Base-by-base conservation (phyloP, 2,888 invertebrate genomes). In the Nudaria mundana region DNA sequence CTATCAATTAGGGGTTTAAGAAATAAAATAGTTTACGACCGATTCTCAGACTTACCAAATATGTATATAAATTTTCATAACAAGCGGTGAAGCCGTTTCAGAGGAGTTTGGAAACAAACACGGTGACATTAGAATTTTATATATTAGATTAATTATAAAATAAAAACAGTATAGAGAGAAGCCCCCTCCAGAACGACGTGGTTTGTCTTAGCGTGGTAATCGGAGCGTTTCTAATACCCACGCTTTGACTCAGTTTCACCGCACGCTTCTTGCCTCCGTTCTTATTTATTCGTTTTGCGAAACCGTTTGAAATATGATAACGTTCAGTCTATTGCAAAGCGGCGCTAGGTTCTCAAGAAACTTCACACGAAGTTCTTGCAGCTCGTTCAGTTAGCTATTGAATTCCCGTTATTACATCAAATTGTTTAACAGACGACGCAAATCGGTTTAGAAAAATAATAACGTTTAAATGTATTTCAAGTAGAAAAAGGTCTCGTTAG, bases 141-240 rank as follows among this genome's bases (percentile, higher is more conserved):
- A n/a, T n/a, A n/a, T n/a, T n/a, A 20, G 7, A 20, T 8, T 20
- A 20, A 20, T 20, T 20, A 20, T 20, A 20, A 31, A 14, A 23
- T 5, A 5, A 14, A 20, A 13, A 7, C 10, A 4, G n/a, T 23
- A 2, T 36, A 34, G 8, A 18, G 14, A 15, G 25, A 23, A 26
- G 12, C 30, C 20, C 25, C 20, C 25, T 26, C 36, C 32, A 32
- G 34, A 35, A 42, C 42, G 40, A 40, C 44, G 54, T 57, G 60
- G 60, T 63, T 65, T 63, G 71, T 67, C 75, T 71, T 63, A 69
- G 69, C 84, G 80, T 76, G 81, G 87, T 84, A 86, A 87, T 81
- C 83, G 87, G 87, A 87, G 85, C 87, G 84, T 86, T 87, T 87
- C 85, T 87, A 86, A 87, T 88, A 88, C 82, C 81, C 82, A 82